Percentiles rank a stretch among this genome's conserved stretches.
These are phyloP conservation scores for Hippocampus zosterae DNA, from an alignment of 2,113 vertebrate genomes.

Conservation along the genomic window DNA sequence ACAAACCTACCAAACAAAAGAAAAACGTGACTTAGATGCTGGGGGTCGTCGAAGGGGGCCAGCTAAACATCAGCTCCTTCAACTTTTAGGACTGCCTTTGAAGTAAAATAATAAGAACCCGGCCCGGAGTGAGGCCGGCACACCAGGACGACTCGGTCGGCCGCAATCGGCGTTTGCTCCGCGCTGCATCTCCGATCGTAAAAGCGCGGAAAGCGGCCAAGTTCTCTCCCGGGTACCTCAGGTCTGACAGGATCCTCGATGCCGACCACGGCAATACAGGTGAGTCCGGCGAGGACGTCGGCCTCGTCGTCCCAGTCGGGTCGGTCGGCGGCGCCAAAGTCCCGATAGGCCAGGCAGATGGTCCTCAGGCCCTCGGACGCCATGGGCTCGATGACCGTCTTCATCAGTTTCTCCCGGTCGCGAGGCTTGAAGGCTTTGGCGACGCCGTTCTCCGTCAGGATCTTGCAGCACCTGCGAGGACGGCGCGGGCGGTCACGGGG, in stretches of 20 bases:
- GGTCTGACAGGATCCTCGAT: conserved; percentile 97
- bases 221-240: conserved; percentile 72
- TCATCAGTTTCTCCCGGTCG: conserved; percentile 85
- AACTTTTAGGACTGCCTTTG: no score
- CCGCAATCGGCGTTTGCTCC: no score
- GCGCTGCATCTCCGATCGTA: no score
- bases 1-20: no score
- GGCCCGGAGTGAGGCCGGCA: no score
- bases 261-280: conserved; percentile 90
- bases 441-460: conserved; percentile 81
- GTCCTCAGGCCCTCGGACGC: conserved; percentile 93
- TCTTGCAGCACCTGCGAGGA: conserved; percentile 85
- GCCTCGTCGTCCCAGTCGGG: conserved; percentile 93
- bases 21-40: no score
- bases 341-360: conserved; percentile 92
- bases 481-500: background rate
- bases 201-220: background rate
- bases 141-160: no score
- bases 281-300: conserved; percentile 85
- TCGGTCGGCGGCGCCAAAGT: conserved; percentile 84
- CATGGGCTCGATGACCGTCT: conserved; percentile 93
- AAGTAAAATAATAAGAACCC: no score
- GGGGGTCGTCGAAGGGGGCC: no score
- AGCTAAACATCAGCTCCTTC: no score
- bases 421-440: conserved; percentile 81